phyloP scores from a whole-genome alignment of 1,140 invertebrate genomes.

The Geopemphigus sp. region DNA sequence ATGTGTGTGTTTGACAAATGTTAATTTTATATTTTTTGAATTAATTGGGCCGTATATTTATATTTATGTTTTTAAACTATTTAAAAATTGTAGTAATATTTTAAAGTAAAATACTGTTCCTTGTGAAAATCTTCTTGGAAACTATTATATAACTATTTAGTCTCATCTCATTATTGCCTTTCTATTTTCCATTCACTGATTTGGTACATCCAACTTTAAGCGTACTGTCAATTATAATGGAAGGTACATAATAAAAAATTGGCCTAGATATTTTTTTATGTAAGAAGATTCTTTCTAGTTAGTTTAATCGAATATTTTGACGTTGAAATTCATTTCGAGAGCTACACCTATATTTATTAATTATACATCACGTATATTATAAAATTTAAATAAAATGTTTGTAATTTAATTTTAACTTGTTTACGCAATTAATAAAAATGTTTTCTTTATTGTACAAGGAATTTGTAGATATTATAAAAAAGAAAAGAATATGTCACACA shows the following conservation, averaged over 20 bases:
- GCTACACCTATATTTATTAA: not conserved
- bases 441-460: not conserved
- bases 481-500: slow-evolving; percentile 38
- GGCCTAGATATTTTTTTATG: slow-evolving; percentile 25
- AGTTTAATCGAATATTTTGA: slow-evolving; percentile 10
- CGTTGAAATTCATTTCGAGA: not conserved
- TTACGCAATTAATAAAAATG: not conserved
- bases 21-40: too few species aligned
- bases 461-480: slow-evolving; percentile 23
- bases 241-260: slow-evolving; percentile 15
- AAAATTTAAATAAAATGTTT: not conserved
- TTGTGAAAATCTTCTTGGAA: slow-evolving; percentile 28
- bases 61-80: not conserved
- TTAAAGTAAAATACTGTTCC: not conserved
- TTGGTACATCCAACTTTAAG: slow-evolving; percentile 45
- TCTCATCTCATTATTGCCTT: slow-evolving; percentile 35
- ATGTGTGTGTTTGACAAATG: too few species aligned
- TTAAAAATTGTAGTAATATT: not conserved
- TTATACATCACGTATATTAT: not conserved
- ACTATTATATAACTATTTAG: slow-evolving; percentile 44
- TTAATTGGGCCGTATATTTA: not conserved
- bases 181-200: slow-evolving; percentile 48
- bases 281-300: not conserved
- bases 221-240: slow-evolving; percentile 35
- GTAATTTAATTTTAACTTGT: not conserved